Evolutionary conservation across 2,113 vertebrate genomes (phyloP).

Genomic region (Myiozetetes cayanensis): DNA sequence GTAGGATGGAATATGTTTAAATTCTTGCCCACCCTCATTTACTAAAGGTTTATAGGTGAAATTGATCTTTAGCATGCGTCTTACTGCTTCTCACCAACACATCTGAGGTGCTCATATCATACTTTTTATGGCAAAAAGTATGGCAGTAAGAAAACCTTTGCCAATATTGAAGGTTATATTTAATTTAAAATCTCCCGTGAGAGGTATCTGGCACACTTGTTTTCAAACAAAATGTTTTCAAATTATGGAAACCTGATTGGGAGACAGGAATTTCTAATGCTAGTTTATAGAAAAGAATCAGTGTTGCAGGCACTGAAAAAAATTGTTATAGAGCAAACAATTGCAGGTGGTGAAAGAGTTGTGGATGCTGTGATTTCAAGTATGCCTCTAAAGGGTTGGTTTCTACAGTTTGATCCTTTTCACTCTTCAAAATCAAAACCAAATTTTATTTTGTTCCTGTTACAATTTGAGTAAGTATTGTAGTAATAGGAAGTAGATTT

Average conservation of each 20-base stretch:
- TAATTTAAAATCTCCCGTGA: not conserved
- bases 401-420: not conserved
- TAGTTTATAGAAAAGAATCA: not conserved
- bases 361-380: not conserved
- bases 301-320: not conserved
- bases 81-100: not conserved
- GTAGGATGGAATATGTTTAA: not conserved
- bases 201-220: not conserved
- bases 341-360: not conserved
- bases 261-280: not conserved
- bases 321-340: not conserved
- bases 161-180: not conserved
- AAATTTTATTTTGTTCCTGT: not conserved
- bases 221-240: not conserved
- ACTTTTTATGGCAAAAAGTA: not conserved
- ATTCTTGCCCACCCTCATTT: not conserved
- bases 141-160: not conserved
- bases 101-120: not conserved
- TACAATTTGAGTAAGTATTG: not conserved
- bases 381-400: not conserved
- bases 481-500: not conserved
- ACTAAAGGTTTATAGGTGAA: not conserved
- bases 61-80: not conserved
- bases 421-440: not conserved
- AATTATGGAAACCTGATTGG: not conserved